phyloP scores from a whole-genome alignment of 2,113 vertebrate genomes.

The Corythornis cristatus region DNA sequence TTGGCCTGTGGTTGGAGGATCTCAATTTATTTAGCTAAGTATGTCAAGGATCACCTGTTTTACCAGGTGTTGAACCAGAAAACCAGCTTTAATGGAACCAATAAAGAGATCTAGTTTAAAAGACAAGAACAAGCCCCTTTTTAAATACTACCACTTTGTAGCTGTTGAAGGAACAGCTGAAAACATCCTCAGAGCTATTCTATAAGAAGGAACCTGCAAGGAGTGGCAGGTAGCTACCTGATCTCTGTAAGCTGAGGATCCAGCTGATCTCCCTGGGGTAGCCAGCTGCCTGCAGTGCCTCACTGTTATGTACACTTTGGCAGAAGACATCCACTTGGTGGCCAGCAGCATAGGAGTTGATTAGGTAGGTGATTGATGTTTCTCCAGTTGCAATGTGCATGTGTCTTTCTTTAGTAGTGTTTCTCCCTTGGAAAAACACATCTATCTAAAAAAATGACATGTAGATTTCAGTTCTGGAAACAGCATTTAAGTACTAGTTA shows the following conservation, averaged over 20 bases:
- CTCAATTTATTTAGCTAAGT: background rate
- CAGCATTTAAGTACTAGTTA: background rate
- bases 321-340: conserved; percentile 69
- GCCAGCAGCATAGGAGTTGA: conserved; percentile 57
- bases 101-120: background rate
- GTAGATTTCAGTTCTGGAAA: background rate
- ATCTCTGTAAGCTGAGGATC: background rate
- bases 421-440: conserved; percentile 13
- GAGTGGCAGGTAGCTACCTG: conserved; percentile 11
- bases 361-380: conserved; percentile 60
- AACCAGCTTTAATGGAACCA: background rate
- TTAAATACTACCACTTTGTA: background rate
- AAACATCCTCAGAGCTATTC: background rate
- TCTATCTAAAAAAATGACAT: conserved; percentile 34
- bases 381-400: conserved; percentile 63
- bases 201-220: background rate
- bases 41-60: background rate
- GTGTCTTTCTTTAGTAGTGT: conserved; percentile 60
- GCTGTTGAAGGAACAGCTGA: background rate
- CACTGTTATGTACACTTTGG: conserved; percentile 32
- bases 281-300: conserved; percentile 5
- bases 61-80: background rate
- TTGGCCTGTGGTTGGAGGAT: background rate
- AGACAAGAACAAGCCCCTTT: background rate
- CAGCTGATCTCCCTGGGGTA: conserved; percentile 45